These are phyloP conservation scores for Prolemur simus DNA, from an alignment of 2,113 vertebrate genomes.

Conservation along the genomic window DNA sequence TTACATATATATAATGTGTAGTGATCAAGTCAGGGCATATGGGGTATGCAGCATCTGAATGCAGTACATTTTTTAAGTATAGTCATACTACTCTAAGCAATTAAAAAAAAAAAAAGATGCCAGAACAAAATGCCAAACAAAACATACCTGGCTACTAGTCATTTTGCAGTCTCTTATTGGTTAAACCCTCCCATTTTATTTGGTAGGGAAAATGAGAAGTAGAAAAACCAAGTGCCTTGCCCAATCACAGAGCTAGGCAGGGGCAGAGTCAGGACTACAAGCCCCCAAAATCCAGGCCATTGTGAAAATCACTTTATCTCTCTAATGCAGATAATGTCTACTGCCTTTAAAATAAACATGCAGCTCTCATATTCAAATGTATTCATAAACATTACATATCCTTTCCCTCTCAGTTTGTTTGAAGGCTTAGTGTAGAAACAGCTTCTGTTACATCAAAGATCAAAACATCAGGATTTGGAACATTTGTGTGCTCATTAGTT, in stretches of 20 bases:
- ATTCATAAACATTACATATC: neutral
- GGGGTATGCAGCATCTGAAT: too few relatives aligned
- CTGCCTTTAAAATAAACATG: conserved; percentile 4
- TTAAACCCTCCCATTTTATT: neutral
- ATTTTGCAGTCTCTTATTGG: neutral
- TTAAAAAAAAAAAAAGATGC: neutral
- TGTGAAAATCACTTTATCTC: neutral
- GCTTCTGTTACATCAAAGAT: conserved; percentile 69
- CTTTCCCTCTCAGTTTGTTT: conserved; percentile 42
- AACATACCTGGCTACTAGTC: neutral
- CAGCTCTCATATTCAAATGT: conserved; percentile 11
- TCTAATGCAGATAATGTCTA: neutral
- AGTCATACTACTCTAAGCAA: too few relatives aligned
- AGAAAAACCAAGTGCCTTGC: neutral
- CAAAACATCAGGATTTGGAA: conserved; percentile 65
- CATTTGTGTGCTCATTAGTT: conserved; percentile 64
- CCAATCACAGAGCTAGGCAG: neutral
- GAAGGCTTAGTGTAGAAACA: conserved; percentile 54
- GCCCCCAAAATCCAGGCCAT: neutral
- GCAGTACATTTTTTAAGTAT: too few relatives aligned
- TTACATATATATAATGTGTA: too few relatives aligned
- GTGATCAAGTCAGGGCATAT: too few relatives aligned
- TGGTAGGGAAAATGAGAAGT: neutral
- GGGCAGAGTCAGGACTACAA: neutral
- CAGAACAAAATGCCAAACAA: neutral